Evolutionary conservation across 2,113 vertebrate species (phyloP).

Genomic region (Odocoileus hemionus): DNA sequence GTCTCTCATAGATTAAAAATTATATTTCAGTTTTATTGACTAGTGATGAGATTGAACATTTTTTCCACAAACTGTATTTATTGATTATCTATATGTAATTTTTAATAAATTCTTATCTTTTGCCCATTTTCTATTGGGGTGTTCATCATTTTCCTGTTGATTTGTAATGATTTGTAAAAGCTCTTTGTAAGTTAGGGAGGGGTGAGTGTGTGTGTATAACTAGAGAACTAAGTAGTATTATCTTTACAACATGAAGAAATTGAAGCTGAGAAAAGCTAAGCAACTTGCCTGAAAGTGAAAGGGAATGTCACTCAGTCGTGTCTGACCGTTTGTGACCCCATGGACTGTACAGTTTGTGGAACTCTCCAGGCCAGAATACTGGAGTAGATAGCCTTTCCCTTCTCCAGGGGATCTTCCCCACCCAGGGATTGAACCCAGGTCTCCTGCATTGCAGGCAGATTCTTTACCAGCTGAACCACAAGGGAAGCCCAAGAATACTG

Average conservation of each 20-base stretch:
- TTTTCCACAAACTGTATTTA: not conserved
- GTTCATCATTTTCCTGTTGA: not conserved
- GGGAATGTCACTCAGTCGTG: not conserved
- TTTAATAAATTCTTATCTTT: not conserved
- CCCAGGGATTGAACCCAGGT: not conserved
- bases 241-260: not conserved
- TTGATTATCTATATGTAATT: not conserved
- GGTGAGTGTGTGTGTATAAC: not conserved
- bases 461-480: not conserved
- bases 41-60: not conserved
- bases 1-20: not conserved
- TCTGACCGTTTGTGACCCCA: not conserved
- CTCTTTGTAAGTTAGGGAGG: not conserved
- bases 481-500: not conserved
- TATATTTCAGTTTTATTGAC: not conserved
- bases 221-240: not conserved
- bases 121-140: not conserved
- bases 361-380: not conserved
- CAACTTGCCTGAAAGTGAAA: not conserved
- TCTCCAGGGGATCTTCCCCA: not conserved
- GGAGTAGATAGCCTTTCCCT: not conserved
- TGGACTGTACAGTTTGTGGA: not conserved
- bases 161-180: not conserved
- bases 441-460: not conserved
- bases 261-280: not conserved